A percentile compares a stretch with the other conserved stretches of the same genome.
phyloP scores from a whole-genome alignment of 2,888 invertebrate genomes.

The Drosophila paramelanica region DNA sequence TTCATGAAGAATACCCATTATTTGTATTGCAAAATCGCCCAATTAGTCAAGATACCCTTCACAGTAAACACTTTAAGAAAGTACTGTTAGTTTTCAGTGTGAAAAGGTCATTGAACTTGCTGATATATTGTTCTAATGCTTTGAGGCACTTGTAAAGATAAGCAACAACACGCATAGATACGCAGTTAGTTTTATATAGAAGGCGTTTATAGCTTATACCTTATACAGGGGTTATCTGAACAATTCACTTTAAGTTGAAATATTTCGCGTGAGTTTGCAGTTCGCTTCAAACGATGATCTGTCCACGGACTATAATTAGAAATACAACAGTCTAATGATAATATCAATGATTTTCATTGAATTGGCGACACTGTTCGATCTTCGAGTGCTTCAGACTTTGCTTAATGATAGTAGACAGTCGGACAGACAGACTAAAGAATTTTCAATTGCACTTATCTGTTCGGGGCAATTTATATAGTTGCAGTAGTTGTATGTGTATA shows the following conservation, averaged over 20 bases:
- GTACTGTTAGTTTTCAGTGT: constrained; percentile 14
- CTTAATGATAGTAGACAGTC: constrained; percentile 46
- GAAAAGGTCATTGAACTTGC: constrained; percentile 42
- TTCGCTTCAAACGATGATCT: background rate
- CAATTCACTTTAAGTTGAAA: constrained; percentile 6
- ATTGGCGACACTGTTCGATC: constrained; percentile 37
- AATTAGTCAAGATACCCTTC: background rate
- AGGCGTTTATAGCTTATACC: background rate
- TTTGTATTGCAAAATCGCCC: background rate
- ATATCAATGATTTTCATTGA: constrained; percentile 40
- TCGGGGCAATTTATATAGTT: constrained; percentile 14
- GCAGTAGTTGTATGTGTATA: background rate
- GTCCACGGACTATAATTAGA: background rate
- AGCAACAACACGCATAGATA: constrained; percentile 21
- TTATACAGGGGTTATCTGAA: constrained; percentile 23
- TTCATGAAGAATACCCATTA: background rate
- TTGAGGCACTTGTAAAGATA: constrained; percentile 49
- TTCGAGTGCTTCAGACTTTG: constrained; percentile 46
- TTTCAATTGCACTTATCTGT: constrained; percentile 41
- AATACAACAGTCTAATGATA: constrained; percentile 23
- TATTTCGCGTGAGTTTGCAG: background rate
- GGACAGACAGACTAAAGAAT: constrained; percentile 1
- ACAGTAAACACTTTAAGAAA: background rate
- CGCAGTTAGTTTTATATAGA: constrained; percentile 24
- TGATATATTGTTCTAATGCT: constrained; percentile 44